Conservation (phyloP, 1,140 invertebrate genomes). For the Lepidurus apus region DNA sequence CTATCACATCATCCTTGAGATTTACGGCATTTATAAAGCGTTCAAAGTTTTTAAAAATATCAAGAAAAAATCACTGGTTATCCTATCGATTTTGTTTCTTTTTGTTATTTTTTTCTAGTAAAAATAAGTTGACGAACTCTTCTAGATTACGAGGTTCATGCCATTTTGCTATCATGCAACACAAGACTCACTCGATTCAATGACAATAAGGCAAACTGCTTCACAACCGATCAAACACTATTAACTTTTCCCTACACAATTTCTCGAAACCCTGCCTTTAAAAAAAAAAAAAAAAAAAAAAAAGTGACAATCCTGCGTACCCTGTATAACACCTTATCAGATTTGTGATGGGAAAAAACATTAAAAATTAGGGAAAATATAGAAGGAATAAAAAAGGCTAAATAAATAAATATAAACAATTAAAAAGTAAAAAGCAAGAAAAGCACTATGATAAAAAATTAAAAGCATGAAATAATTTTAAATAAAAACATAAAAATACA, state of each 20-base stretch:
- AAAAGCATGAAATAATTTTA: too few relatives aligned
- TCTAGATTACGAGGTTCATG: background rate
- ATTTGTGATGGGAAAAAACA: background rate
- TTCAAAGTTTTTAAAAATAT: background rate
- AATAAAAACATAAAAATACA: too few relatives aligned
- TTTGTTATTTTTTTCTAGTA: background rate
- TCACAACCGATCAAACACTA: background rate
- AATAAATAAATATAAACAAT: too few relatives aligned
- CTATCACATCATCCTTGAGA: conserved; percentile 18
- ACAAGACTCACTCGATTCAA: background rate
- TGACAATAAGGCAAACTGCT: background rate
- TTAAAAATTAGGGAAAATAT: background rate
- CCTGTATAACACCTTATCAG: conserved; percentile 18
- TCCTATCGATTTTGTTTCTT: background rate
- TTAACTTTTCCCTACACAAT: background rate
- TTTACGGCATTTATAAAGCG: background rate
- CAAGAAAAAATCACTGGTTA: background rate
- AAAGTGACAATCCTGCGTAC: background rate
- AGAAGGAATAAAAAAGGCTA: background rate
- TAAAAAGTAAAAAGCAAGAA: too few relatives aligned
- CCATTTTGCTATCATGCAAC: background rate
- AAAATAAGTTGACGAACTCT: background rate
- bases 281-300: background rate
- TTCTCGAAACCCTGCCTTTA: conserved; percentile 6
- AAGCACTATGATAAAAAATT: too few relatives aligned